phyloP scores from a whole-genome alignment of 2,797 vertebrate genomes.

The Parambassis ranga region DNA sequence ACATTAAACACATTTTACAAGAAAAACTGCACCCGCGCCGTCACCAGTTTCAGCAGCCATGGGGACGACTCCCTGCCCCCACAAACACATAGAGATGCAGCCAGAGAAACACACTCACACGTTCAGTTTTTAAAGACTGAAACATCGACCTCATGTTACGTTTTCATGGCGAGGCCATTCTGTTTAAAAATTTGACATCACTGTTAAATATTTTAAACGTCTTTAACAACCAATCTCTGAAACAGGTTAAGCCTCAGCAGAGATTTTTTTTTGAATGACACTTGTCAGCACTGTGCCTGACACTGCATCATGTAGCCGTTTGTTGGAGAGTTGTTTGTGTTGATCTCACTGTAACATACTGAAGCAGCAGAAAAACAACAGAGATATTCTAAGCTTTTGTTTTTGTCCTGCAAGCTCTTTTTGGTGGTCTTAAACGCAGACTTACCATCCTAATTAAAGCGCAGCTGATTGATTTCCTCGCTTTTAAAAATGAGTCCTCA shows the following conservation, averaged over 20 bases:
- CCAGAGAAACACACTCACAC: too few relatives aligned
- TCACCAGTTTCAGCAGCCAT: too few relatives aligned
- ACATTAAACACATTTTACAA: too few relatives aligned
- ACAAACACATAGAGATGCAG: too few relatives aligned
- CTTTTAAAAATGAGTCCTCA: conserved; percentile 31
- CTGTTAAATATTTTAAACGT: too few relatives aligned
- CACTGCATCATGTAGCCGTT: conserved; percentile 2
- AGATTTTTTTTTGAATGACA: conserved; percentile 13
- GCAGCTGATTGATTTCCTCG: conserved; percentile 42
- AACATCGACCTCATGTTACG: too few relatives aligned
- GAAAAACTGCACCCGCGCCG: too few relatives aligned
- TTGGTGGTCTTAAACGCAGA: conserved; percentile 35
- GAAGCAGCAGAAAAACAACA: not conserved
- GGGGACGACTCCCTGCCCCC: too few relatives aligned
- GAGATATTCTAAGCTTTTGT: not conserved
- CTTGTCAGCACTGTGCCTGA: not conserved
- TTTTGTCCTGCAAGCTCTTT: conserved; percentile 13
- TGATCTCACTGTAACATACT: not conserved
- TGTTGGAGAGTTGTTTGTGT: conserved; percentile 9
- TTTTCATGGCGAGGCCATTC: too few relatives aligned
- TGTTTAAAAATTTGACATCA: too few relatives aligned
- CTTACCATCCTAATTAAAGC: conserved; percentile 64
- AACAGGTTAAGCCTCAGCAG: not conserved
- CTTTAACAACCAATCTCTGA: too few relatives aligned
- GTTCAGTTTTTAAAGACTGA: too few relatives aligned